Evolutionary conservation across 2,113 vertebrate species (phyloP).

Genomic region (Camelus bactrianus): DNA sequence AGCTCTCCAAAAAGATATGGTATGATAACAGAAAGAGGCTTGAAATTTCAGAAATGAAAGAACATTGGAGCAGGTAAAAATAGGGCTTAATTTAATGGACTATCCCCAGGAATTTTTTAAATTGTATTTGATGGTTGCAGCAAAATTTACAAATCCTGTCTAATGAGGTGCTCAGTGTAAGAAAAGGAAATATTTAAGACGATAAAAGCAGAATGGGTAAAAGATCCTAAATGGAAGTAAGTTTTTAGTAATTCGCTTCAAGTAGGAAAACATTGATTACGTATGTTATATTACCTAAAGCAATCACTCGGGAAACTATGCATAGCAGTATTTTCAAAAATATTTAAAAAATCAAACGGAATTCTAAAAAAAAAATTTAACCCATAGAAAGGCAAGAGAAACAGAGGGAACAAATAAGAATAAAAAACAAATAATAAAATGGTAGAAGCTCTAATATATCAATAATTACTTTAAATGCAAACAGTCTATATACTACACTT

Average conservation of each 20-base stretch:
- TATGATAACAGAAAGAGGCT: neutral
- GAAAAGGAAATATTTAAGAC: neutral
- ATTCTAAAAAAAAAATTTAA: no score
- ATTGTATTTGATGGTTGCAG: no score
- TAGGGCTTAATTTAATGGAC: neutral
- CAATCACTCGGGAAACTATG: neutral
- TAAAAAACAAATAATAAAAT: no score
- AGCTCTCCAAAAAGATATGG: neutral
- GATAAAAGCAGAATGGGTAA: neutral
- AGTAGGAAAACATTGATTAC: neutral
- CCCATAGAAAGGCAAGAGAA: no score
- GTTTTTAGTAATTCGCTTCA: neutral
- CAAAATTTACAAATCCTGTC: neutral
- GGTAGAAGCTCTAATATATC: no score
- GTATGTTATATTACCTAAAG: neutral
- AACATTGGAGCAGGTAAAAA: neutral
- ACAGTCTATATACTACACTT: no score
- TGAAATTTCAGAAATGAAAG: neutral
- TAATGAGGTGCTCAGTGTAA: neutral
- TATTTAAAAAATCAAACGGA: no score
- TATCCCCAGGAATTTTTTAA: neutral
- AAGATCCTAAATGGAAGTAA: neutral
- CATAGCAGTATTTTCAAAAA: no score
- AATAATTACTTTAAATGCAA: no score
- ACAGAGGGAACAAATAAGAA: no score